Base-by-base conservation (phyloP, 1,140 invertebrate genomes). In the Dreissena polymorpha region DNA sequence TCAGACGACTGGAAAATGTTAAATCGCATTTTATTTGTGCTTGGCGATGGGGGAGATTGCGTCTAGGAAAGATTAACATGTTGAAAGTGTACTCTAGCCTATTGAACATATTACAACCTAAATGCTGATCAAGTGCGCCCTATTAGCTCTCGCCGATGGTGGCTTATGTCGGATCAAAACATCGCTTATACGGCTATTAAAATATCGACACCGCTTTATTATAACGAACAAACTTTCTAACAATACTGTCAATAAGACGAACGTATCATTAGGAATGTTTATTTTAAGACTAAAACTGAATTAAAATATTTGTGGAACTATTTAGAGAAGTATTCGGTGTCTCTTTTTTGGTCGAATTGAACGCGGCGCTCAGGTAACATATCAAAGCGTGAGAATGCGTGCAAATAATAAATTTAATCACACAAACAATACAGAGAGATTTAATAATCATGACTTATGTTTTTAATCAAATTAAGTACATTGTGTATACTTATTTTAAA, bases 31-130 rank as follows among this genome's bases (percentile, higher is more conserved):
- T 39, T 39, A 39, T 39, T 39, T 39, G 39, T 39, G 39, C 8
- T 39, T 2, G 39, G 8, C 39, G 39, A 39, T 2, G 39, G 39
- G 8, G 39, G 39, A 39, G 39, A 39, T 68, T 68, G 29, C 51
- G 25, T 23, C 12, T 50, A 57, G 21, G 25, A 14, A 13, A 29
- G 57, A 76, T 64, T 76, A 60, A 7, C 21, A 27, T 74, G 71
- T 67, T 74, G 64, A 74, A 72, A 82, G 70, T 74, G 71, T 81
- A 82, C 73, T 39, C 55, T 82, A 67, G 63, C 27, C 63, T 67
- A 68, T 74, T 21, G 29, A 39, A 39, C 67, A 67, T 73, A 73
- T 82, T 64, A 29, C 50, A 53, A 64, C 23, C 68, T 68, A 55
- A 71, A 21, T 27, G 39, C 12, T 39, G n/a, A 18, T 81, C 49